Evolutionary conservation across 2,797 vertebrate species (phyloP).

Genomic region (Enteromius thamalakanensis): DNA sequence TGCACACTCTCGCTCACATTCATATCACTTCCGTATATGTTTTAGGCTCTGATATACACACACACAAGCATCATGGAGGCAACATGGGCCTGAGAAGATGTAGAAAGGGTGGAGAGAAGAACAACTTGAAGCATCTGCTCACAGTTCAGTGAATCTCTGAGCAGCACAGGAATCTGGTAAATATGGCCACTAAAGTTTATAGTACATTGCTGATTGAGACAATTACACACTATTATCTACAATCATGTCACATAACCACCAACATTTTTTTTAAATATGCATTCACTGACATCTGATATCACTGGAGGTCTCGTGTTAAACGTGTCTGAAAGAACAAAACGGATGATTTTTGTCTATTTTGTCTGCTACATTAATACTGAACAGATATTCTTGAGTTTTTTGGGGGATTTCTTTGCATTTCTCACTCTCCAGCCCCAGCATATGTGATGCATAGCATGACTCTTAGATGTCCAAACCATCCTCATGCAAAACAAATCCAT

Average conservation of each 20-base stretch:
- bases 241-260: conserved; percentile 63
- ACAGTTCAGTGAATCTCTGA: conserved; percentile 55
- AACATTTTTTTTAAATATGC: conserved; percentile 60
- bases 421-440: conserved; percentile 36
- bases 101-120: conserved; percentile 43
- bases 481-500: conserved; percentile 41
- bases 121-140: conserved; percentile 54
- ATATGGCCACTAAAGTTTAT: conserved; percentile 64
- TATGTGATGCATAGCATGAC: conserved; percentile 54
- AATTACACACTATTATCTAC: conserved; percentile 64
- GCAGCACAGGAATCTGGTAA: conserved; percentile 64
- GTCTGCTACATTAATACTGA: conserved; percentile 51
- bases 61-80: conserved; percentile 45
- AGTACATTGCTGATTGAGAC: conserved; percentile 63
- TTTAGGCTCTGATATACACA: conserved; percentile 26
- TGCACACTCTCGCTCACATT: conserved; percentile 37
- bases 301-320: conserved; percentile 53
- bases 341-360: conserved; percentile 35
- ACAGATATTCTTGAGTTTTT: conserved; percentile 36
- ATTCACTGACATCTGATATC: conserved; percentile 54
- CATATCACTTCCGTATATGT: conserved; percentile 32
- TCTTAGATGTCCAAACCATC: conserved; percentile 11
- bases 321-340: conserved; percentile 54
- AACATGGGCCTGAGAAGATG: conserved; percentile 21
- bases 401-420: conserved; percentile 32